A percentile compares a stretch with the other conserved stretches of the same genome.
These are phyloP conservation scores for Campoletis raptor DNA, from an alignment of 2,888 invertebrate species.

Conservation along the genomic window DNA sequence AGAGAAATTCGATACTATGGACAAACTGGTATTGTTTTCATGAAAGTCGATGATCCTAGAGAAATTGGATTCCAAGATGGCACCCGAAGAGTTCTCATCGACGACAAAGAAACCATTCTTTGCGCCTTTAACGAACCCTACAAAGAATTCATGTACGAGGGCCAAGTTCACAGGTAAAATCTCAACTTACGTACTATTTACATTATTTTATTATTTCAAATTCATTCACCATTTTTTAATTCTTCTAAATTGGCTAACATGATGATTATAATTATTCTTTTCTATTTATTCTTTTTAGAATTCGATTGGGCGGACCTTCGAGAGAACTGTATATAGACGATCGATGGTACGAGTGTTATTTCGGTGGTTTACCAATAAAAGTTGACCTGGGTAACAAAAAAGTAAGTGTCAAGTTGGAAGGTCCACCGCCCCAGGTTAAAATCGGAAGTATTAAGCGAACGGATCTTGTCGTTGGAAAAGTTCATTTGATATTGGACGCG, in stretches of 20 bases:
- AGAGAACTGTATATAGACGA: slow-evolving; percentile 96
- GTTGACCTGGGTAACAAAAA: slow-evolving; percentile 92
- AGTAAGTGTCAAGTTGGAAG: slow-evolving; percentile 93
- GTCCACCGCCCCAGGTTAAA: slow-evolving; percentile 97
- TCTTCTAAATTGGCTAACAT: too few species aligned
- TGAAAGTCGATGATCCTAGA: slow-evolving; percentile 94
- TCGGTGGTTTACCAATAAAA: slow-evolving; percentile 94
- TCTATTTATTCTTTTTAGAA: slow-evolving; percentile 85
- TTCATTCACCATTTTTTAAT: too few species aligned
- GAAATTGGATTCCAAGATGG: slow-evolving; percentile 95
- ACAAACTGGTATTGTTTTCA: slow-evolving; percentile 93
- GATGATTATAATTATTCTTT: not conserved
- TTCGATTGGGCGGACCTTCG: slow-evolving; percentile 96
- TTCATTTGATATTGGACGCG: slow-evolving; percentile 93
- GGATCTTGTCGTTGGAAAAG: slow-evolving; percentile 94
- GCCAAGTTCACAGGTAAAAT: slow-evolving; percentile 87
- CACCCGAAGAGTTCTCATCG: slow-evolving; percentile 90
- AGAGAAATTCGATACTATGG: slow-evolving; percentile 95
- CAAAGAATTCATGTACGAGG: slow-evolving; percentile 90
- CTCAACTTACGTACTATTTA: not conserved
- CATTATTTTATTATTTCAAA: too few species aligned
- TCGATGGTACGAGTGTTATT: slow-evolving; percentile 95
- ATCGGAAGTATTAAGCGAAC: slow-evolving; percentile 92
- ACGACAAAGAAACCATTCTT: slow-evolving; percentile 90
- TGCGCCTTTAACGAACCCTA: slow-evolving; percentile 89